Conservation (phyloP, 1,140 invertebrate genomes). For the Trichoplusia ni region DNA sequence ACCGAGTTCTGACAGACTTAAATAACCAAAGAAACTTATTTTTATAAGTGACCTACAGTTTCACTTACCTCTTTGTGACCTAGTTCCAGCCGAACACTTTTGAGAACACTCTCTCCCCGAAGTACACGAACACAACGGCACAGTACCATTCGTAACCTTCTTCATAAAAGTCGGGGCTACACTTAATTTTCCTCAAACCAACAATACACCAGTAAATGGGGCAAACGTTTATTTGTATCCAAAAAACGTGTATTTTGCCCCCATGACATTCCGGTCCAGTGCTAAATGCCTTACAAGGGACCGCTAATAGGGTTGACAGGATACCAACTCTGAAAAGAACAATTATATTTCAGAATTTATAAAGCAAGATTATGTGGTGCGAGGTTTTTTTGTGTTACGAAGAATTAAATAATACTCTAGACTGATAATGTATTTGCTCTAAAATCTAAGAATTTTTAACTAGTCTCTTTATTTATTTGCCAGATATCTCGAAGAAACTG, state of each 20-base stretch:
- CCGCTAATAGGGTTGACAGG: constrained; percentile 5
- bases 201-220: constrained; percentile 29
- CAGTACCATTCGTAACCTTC: not conserved
- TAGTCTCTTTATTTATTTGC: too few species aligned
- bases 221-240: constrained; percentile 21
- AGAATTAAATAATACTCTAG: too few species aligned
- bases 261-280: constrained; percentile 17
- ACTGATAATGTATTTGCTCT: too few species aligned
- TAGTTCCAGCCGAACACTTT: too few species aligned
- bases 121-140: not conserved
- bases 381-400: too few species aligned
- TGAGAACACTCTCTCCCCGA: not conserved
- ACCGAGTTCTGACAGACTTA: too few species aligned
- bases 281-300: constrained; percentile 8
- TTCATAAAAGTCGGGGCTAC: constrained; percentile 8
- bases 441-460: too few species aligned
- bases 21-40: too few species aligned
- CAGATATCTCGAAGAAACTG: too few species aligned
- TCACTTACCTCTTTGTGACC: too few species aligned
- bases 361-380: not conserved
- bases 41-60: too few species aligned
- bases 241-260: constrained; percentile 27
- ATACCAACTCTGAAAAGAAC: not conserved
- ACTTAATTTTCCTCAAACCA: constrained; percentile 25
- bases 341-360: not conserved